These are phyloP conservation scores for Chionomys nivalis DNA, from an alignment of 2,113 vertebrate genomes.

Conservation along the genomic window DNA sequence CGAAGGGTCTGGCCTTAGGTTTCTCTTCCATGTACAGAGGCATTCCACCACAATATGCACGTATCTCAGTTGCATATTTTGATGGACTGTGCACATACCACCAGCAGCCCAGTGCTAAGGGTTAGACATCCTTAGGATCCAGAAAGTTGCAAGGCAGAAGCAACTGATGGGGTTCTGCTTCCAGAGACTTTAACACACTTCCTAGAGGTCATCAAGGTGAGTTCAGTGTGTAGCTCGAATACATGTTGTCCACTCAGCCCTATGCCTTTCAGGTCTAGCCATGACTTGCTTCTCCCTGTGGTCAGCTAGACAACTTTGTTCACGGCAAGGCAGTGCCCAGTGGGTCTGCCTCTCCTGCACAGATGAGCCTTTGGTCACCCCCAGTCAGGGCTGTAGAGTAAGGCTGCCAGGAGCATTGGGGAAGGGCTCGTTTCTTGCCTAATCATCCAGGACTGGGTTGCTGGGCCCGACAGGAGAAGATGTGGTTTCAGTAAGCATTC, in stretches of 20 bases:
- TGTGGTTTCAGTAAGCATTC: background rate
- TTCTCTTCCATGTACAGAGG: fast-evolving
- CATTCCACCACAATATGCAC: fast-evolving
- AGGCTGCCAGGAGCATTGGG: fast-evolving
- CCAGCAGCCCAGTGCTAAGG: background rate
- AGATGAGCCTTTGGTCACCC: background rate
- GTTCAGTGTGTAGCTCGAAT: background rate
- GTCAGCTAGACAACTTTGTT: background rate
- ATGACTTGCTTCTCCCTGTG: background rate
- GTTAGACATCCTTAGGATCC: background rate
- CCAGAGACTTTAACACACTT: fast-evolving
- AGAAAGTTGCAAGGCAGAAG: background rate
- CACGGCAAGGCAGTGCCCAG: background rate
- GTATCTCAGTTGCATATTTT: background rate
- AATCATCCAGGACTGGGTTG: background rate
- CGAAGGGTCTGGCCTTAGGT: background rate
- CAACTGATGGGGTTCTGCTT: background rate
- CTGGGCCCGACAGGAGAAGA: background rate
- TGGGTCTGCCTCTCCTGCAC: fast-evolving
- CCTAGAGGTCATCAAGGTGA: fast-evolving
- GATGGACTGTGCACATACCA: background rate
- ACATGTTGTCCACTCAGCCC: background rate
- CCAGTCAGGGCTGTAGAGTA: background rate
- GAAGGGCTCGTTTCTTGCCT: background rate
- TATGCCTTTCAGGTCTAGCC: background rate